Evolutionary conservation across 2,113 vertebrate species (phyloP).

Genomic region (Ellobius talpinus): DNA sequence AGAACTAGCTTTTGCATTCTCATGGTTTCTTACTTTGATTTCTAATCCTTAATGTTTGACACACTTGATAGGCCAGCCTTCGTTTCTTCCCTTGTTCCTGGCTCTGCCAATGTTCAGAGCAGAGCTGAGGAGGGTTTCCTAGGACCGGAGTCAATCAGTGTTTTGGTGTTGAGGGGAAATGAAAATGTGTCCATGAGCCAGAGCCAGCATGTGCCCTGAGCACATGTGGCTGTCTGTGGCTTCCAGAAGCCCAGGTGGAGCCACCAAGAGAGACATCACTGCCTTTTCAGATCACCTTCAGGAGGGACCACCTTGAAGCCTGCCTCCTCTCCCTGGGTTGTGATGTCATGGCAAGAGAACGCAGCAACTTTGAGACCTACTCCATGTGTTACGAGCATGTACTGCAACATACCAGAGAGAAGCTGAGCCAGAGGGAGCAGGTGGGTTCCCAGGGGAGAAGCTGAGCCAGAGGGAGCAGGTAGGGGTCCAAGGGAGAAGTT

Average conservation of each 20-base stretch:
- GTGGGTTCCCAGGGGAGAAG: slow-evolving; percentile 47
- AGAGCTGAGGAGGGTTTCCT: not conserved
- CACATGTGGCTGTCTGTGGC: not conserved
- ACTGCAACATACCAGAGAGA: slow-evolving; percentile 82
- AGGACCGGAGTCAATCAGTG: not conserved
- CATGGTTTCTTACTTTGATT: not conserved
- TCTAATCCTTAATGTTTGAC: slow-evolving; percentile 19
- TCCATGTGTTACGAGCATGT: slow-evolving; percentile 89
- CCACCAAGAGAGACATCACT: not conserved
- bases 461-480: slow-evolving; percentile 65
- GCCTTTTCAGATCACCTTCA: slow-evolving; percentile 83
- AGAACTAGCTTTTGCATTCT: not conserved
- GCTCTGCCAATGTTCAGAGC: not conserved
- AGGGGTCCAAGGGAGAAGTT: not conserved
- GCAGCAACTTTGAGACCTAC: slow-evolving; percentile 86
- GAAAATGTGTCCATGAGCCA: not conserved
- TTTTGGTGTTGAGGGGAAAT: not conserved
- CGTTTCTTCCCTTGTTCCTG: not conserved
- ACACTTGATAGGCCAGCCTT: not conserved
- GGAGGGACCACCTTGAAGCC: slow-evolving; percentile 83
- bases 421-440: slow-evolving; percentile 87
- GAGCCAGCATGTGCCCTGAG: fast-evolving
- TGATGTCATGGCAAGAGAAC: slow-evolving; percentile 86
- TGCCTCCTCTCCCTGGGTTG: slow-evolving; percentile 85
- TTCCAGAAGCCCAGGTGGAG: no score